phyloP scores from a whole-genome alignment of 2,888 invertebrate genomes.

The Orchesellides sinensis region DNA sequence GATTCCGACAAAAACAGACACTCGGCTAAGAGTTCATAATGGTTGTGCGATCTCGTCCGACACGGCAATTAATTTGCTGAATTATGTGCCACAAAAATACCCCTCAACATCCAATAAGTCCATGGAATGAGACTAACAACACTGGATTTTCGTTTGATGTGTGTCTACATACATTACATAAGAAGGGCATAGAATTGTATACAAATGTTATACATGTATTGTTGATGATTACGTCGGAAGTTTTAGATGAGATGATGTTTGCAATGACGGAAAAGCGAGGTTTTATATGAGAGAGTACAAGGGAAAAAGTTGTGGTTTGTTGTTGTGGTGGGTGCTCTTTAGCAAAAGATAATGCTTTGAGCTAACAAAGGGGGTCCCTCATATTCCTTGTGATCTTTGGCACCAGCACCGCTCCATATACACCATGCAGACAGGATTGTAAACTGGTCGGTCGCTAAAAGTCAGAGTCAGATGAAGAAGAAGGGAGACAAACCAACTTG shows the following conservation, averaged over 20 bases:
- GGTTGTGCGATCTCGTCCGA: constrained; percentile 72
- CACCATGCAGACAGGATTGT: constrained; percentile 29
- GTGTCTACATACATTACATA: neutral
- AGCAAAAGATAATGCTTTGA: neutral
- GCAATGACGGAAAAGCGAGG: constrained; percentile 38
- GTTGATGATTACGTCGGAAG: constrained; percentile 37
- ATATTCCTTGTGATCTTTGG: constrained; percentile 10
- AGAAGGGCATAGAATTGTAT: constrained; percentile 8
- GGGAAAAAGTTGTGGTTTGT: constrained; percentile 14
- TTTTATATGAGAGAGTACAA: constrained; percentile 17
- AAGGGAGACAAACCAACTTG: too few species aligned
- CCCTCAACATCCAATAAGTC: constrained; percentile 55
- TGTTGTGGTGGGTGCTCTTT: constrained; percentile 24
- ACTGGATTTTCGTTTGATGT: constrained; percentile 23
- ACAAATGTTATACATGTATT: constrained; percentile 5
- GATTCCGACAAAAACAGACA: constrained; percentile 74
- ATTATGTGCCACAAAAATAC: constrained; percentile 73
- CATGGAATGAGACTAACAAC: constrained; percentile 23
- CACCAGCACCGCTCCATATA: constrained; percentile 13
- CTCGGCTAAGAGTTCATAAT: constrained; percentile 72
- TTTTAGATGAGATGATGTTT: constrained; percentile 21
- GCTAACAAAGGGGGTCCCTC: constrained; percentile 8
- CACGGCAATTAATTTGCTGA: constrained; percentile 75
- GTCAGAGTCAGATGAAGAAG: neutral
- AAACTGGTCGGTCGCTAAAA: constrained; percentile 9